Percentiles rank a stretch among this genome's conserved stretches.
Evolutionary conservation across 2,888 invertebrate species (phyloP).

Genomic region (Cylloceria caligata): DNA sequence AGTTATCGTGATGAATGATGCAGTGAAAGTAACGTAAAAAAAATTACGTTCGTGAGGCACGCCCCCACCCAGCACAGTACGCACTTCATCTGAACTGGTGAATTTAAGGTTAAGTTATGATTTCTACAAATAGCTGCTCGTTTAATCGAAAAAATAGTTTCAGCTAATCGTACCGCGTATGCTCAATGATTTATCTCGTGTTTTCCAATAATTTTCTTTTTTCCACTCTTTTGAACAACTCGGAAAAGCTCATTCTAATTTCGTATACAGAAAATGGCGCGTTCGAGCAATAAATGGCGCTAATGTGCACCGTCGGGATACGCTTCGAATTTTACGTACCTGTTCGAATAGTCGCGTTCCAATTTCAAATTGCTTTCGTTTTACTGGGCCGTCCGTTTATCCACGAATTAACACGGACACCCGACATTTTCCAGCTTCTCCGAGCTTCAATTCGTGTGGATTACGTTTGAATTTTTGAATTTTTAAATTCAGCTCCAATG

Average conservation of each 20-base stretch:
- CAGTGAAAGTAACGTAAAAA: slow-evolving; percentile 33
- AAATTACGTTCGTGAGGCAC: slow-evolving; percentile 70
- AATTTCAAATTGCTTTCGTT: slow-evolving; percentile 51
- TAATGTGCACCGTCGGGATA: slow-evolving; percentile 79
- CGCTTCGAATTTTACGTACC: slow-evolving; percentile 74
- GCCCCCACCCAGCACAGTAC: slow-evolving; percentile 77
- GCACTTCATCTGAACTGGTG: slow-evolving; percentile 77
- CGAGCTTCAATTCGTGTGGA: slow-evolving; percentile 10
- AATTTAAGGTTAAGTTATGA: slow-evolving; percentile 80
- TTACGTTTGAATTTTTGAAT: slow-evolving; percentile 83
- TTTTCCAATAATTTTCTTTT: neutral
- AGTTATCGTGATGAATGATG: slow-evolving; percentile 15
- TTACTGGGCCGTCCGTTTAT: neutral
- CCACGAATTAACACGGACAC: neutral
- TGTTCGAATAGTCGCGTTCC: slow-evolving; percentile 74
- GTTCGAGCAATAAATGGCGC: slow-evolving; percentile 83
- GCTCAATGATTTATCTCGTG: neutral
- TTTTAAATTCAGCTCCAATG: slow-evolving; percentile 79
- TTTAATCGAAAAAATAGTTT: neutral
- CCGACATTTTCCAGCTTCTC: neutral
- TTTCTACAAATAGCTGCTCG: slow-evolving; percentile 23
- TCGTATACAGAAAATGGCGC: slow-evolving; percentile 83
- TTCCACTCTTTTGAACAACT: neutral
- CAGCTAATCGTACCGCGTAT: neutral
- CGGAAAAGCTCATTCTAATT: slow-evolving; percentile 68